Evolutionary conservation across 2,113 vertebrate genomes (phyloP).

Genomic region (Donacobius atricapilla): DNA sequence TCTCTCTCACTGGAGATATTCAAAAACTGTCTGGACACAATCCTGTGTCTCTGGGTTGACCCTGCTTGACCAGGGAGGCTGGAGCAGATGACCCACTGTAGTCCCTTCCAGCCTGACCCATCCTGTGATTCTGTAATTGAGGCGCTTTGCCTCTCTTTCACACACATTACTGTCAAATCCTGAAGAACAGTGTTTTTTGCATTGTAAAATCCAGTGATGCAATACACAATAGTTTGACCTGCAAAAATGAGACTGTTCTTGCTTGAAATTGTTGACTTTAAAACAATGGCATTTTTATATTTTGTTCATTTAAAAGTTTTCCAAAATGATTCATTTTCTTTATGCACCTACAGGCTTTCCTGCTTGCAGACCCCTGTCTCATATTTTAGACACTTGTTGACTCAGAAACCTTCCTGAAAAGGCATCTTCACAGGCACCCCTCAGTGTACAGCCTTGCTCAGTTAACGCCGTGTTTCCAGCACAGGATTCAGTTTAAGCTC

Average conservation of each 20-base stretch:
- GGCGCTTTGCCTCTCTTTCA: not conserved
- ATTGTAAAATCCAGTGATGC: not conserved
- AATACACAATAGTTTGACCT: not conserved
- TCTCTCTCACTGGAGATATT: not conserved
- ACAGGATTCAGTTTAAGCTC: not conserved
- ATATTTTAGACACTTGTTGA: not conserved
- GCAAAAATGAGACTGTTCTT: not conserved
- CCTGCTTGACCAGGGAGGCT: not conserved
- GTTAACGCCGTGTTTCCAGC: not conserved
- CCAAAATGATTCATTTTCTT: not conserved
- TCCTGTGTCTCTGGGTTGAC: not conserved
- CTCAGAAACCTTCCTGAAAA: not conserved
- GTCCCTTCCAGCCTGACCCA: not conserved
- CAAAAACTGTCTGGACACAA: not conserved
- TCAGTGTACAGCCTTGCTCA: not conserved
- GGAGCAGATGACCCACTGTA: not conserved
- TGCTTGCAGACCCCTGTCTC: not conserved
- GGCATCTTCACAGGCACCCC: not conserved
- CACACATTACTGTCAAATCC: not conserved
- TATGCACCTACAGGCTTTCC: not conserved
- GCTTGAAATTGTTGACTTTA: not conserved
- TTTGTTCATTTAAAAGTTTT: not conserved
- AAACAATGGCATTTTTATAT: not conserved
- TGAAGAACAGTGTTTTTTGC: fast-evolving
- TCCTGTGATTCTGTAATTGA: not conserved